Base-by-base conservation (phyloP, 1,140 invertebrate species). In the Nilaparvata lugens region DNA sequence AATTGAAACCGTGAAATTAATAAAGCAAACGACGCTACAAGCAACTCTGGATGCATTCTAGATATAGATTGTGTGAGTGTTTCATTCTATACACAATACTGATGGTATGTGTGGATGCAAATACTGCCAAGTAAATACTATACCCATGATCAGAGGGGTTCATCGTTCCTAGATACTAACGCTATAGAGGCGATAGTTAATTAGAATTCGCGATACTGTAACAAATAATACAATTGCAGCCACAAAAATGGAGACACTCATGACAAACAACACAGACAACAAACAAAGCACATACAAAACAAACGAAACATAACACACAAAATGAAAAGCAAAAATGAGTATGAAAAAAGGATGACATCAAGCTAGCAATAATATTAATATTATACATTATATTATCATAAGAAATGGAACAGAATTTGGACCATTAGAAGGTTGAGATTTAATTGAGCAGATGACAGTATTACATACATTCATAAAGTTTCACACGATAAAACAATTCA, bases 91-190 rank as follows among this genome's bases (percentile, higher is more conserved):
- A 5, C 16, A 40, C n/a, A 56, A 40, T 38, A 11, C 25, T 40
- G 14, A 19, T 38, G 18, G 35, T 21, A 6, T 19, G 19, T 16
- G 31, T 45, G 16, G 25, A 40, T 16, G 14, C 24, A 14, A 35
- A 35, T 35, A 35, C 31, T 35, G 31, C 31, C 31, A 35, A 35
- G 13, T 11, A 35, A 28, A 59, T 48, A 18, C 65, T 65, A 84
- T 86, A 87, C 85, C 85, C 85, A 79, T 86, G 85, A 79, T 88
- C 85, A 71, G 84, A 85, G 73, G 83, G 81, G 79, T 87, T 87
- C 84, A 87, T 86, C 67, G 71, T 83, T 70, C 69, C 68, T 65
- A 62, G 52, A 21, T 35, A 42, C 21, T 35, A 61, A 65, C 21
- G 52, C 40, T 21, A 35, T 52, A 60, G 23, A 31, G 31, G 13